Conservation (phyloP, 2,888 invertebrate species). For the Amorpha juglandis region DNA sequence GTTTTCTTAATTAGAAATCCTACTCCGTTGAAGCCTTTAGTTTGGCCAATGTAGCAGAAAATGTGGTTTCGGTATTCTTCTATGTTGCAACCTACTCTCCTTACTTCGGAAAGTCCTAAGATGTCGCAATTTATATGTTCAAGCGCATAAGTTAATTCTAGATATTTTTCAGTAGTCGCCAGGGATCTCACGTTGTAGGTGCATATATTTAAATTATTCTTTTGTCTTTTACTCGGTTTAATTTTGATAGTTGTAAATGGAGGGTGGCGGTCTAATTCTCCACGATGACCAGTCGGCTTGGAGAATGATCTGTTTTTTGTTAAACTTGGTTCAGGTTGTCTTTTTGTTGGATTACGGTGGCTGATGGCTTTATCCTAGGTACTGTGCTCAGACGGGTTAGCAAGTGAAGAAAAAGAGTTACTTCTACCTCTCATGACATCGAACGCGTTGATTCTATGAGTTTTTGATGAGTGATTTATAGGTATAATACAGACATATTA, state of each 20-base stretch:
- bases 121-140: constrained; percentile 18
- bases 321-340: not conserved
- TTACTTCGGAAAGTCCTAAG: constrained; percentile 25
- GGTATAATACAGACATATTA: too few species aligned
- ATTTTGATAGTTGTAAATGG: not conserved
- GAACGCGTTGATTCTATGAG: not conserved
- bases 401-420: not conserved
- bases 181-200: constrained; percentile 32
- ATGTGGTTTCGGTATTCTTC: constrained; percentile 23
- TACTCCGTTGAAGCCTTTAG: constrained; percentile 12
- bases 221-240: not conserved
- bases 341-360: too few species aligned
- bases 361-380: not conserved
- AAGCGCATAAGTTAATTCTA: constrained; percentile 21
- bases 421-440: not conserved
- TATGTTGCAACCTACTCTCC: constrained; percentile 11
- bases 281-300: not conserved
- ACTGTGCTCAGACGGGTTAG: not conserved
- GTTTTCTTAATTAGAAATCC: constrained; percentile 17
- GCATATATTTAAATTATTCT: not conserved
- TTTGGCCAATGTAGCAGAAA: constrained; percentile 23
- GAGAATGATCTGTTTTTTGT: not conserved
- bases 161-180: not conserved
- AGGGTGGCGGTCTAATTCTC: not conserved
- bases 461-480: too few species aligned